Evolutionary conservation across 2,797 vertebrate species (phyloP), one percentile per base, ranked within the genome.

Genomic region (Ctenochaetus hawaiiensis): DNA sequence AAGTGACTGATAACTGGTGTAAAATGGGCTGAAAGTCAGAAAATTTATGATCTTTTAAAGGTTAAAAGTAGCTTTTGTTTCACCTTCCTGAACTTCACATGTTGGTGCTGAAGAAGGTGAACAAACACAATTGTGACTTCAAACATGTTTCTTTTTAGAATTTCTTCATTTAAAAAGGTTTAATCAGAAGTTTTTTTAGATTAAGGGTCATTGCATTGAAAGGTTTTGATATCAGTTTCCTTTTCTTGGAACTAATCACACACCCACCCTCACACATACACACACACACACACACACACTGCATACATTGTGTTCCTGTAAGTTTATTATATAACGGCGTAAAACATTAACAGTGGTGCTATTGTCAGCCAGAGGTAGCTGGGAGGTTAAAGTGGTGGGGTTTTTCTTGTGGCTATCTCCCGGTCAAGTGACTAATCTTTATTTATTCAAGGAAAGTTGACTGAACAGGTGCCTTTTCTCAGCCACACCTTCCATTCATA

Each of bases 301-400:
- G 17, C 44, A 57, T 13, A n/a, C 61, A 12, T 17, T 47, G 39
- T 53, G 37, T 53, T 66, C 37, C 20, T 6, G 0, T 30, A 14
- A 18, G 34, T 26, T 79, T 41, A 39, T 85, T 54, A 51, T 61
- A 9, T 8, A 22, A 47, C 1, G 1, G 6, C 22, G 79, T 86
- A 1, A 83, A 87, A 77, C 58, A 86, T 87, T 86, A 72, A 86
- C 73, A 41, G 58, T 8, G 2, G 34, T 0, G 11, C 74, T 57
- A 45, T 82, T 77, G 81, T 81, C 51, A 30, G 44, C 2, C 49
- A n/a, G 59, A 73, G 51, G 68, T 72, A 53, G 47, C 49, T 1
- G 67, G 0, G 48, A 76, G 69, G 73, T 81, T 66, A 77, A 2
- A 9, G 0, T 9, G 22, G 0, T 8, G 67, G 67, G 7, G 26